Percentiles rank a stretch among this genome's conserved stretches.
Evolutionary conservation across 1,140 invertebrate species (phyloP).

Genomic region (Olivierus martensii): DNA sequence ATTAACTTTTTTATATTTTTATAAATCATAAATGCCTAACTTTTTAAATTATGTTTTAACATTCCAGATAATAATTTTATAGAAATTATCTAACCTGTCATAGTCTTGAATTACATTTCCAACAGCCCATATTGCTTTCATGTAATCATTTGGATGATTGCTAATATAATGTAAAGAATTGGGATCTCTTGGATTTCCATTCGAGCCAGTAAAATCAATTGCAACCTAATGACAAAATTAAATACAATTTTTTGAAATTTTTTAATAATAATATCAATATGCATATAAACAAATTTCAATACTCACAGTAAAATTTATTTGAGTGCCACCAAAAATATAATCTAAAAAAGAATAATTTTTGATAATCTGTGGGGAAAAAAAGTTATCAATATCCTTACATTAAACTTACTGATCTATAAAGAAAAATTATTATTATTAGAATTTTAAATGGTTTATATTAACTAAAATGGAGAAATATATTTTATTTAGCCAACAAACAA

Average conservation of each 20-base stretch:
- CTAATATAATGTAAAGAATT: constrained; percentile 42
- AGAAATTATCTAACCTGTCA: constrained; percentile 23
- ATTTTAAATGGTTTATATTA: too few species aligned
- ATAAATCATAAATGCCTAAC: too few species aligned
- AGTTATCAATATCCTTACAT: too few species aligned
- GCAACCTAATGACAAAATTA: constrained; percentile 30
- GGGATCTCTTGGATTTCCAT: constrained; percentile 42
- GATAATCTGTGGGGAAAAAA: not conserved
- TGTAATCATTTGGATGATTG: constrained; percentile 41
- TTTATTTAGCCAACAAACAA: too few species aligned
- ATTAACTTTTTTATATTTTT: too few species aligned
- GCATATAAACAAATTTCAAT: not conserved
- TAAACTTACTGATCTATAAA: too few species aligned
- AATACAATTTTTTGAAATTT: not conserved
- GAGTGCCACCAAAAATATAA: constrained; percentile 24
- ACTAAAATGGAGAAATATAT: too few species aligned
- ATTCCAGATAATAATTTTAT: too few species aligned
- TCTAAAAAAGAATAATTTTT: constrained; percentile 12
- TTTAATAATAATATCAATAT: not conserved
- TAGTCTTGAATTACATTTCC: constrained; percentile 52
- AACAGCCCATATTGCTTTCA: constrained; percentile 41
- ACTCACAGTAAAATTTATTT: constrained; percentile 41
- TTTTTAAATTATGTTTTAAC: too few species aligned
- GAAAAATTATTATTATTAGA: too few species aligned
- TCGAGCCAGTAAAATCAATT: constrained; percentile 56